Conservation (phyloP, 2,113 vertebrate genomes). For the Lepisosteus oculatus region DNA sequence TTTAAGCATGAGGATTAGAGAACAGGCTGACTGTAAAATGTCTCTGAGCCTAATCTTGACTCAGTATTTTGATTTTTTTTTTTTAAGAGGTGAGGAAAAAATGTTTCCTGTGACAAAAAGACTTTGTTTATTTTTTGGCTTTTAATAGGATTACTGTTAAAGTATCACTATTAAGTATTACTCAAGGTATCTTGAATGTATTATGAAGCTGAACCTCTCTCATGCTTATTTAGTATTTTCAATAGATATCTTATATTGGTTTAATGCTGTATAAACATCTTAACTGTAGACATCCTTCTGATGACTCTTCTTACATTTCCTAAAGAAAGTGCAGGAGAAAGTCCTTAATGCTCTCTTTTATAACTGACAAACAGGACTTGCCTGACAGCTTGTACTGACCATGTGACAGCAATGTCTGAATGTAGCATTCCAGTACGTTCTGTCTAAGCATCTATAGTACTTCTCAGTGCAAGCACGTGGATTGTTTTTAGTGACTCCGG, state of each 20-base stretch:
- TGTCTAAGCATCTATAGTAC: too few relatives aligned
- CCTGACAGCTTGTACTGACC: conserved; percentile 57
- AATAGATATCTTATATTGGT: conserved; percentile 52
- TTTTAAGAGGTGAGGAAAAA: neutral
- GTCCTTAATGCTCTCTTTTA: neutral
- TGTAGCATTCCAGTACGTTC: neutral
- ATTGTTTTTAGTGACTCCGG: too few relatives aligned
- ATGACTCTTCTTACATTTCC: conserved; percentile 31
- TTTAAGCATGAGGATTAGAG: conserved; percentile 79
- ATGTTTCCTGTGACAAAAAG: conserved; percentile 12
- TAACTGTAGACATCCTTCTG: conserved; percentile 12
- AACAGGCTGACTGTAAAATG: neutral
- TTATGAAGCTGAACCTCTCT: conserved; percentile 33
- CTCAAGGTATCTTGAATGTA: too few relatives aligned
- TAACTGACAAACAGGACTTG: conserved; percentile 54
- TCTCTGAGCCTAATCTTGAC: too few relatives aligned
- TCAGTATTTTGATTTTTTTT: too few relatives aligned
- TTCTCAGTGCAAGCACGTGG: too few relatives aligned
- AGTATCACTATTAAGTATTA: too few relatives aligned
- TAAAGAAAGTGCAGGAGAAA: too few relatives aligned
- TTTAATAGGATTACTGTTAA: too few relatives aligned
- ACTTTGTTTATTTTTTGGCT: conserved; percentile 41
- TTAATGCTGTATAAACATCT: conserved; percentile 24
- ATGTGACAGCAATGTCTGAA: conserved; percentile 49
- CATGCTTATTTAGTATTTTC: conserved; percentile 45